These are phyloP conservation scores for Mionectes macconnelli DNA, from an alignment of 2,113 vertebrate species.

Conservation along the genomic window DNA sequence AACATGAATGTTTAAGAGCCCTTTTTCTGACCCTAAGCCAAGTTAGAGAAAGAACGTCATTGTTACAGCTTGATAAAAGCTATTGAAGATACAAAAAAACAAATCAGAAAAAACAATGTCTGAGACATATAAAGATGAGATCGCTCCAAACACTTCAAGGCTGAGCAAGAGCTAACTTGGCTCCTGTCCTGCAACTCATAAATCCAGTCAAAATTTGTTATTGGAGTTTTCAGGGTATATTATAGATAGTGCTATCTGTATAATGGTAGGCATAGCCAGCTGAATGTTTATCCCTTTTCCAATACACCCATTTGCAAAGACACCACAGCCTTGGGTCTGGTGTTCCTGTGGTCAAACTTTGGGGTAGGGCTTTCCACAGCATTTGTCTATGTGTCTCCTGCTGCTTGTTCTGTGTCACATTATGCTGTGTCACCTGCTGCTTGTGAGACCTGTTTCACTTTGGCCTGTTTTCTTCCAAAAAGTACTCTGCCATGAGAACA, in stretches of 20 bases:
- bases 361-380: not conserved
- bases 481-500: not conserved
- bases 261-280: not conserved
- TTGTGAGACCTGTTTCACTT: not conserved
- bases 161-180: conserved; percentile 31
- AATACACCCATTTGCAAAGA: not conserved
- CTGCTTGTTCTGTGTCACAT: not conserved
- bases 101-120: conserved; percentile 37
- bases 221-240: not conserved
- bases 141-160: not conserved
- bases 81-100: not conserved
- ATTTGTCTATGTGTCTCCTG: not conserved
- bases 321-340: not conserved
- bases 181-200: not conserved
- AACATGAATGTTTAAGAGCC: not conserved
- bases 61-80: conserved; percentile 17
- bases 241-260: not conserved
- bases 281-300: not conserved
- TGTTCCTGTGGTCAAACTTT: not conserved
- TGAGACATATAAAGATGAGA: conserved; percentile 52
- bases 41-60: not conserved
- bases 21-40: not conserved
- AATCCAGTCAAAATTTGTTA: conserved; percentile 3
- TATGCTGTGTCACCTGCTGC: not conserved
- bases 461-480: not conserved